Evolutionary conservation across 2,113 vertebrate species (phyloP).

Genomic region (Formicarius rufipectus): DNA sequence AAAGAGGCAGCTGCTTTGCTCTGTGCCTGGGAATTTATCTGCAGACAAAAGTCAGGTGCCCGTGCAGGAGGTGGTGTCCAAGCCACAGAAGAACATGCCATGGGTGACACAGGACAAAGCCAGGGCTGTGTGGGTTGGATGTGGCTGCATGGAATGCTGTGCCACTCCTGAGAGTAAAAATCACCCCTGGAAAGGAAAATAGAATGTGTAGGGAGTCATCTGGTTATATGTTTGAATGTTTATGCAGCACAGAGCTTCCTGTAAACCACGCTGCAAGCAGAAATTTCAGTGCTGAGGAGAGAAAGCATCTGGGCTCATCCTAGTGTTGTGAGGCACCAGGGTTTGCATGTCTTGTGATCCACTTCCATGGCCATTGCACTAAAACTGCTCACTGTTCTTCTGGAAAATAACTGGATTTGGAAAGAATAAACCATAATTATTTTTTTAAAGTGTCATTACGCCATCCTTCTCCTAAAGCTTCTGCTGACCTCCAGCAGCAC

Average conservation of each 20-base stretch:
- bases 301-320: not conserved
- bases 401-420: not conserved
- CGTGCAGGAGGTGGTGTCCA: not conserved
- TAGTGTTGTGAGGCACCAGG: accelerated
- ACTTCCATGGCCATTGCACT: not conserved
- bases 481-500: not conserved
- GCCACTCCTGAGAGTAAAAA: not conserved
- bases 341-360: not conserved
- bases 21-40: not conserved
- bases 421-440: not conserved
- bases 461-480: not conserved
- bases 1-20: not conserved
- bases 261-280: not conserved
- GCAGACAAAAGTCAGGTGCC: not conserved
- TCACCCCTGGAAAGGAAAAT: not conserved
- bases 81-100: not conserved
- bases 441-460: not conserved
- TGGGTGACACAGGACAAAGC: accelerated
- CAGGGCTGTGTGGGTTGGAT: not conserved
- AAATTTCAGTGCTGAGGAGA: not conserved
- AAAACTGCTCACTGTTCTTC: not conserved
- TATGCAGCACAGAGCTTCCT: not conserved
- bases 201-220: not conserved
- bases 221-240: not conserved
- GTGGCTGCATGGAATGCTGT: not conserved